Evolutionary conservation across 2,113 vertebrate genomes (phyloP).

Genomic region (Neolamprologus falcicula): DNA sequence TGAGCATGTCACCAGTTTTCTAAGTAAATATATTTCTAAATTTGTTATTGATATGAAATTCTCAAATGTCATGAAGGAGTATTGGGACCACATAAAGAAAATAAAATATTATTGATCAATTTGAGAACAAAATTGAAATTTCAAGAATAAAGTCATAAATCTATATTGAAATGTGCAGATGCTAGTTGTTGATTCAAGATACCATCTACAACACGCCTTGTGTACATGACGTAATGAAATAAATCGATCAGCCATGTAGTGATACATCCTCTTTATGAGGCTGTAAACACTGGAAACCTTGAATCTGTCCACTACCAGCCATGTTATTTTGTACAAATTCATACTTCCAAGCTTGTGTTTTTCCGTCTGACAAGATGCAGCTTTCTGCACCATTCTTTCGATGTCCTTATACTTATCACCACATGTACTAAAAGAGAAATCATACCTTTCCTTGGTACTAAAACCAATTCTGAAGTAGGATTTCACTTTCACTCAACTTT

Average conservation of each 20-base stretch:
- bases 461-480: background rate
- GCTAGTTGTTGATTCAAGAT: background rate
- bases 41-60: background rate
- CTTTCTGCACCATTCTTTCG: background rate
- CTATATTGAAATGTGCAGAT: background rate
- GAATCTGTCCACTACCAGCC: background rate
- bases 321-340: background rate
- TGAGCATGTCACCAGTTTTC: background rate
- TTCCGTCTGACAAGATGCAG: background rate
- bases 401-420: background rate
- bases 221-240: background rate
- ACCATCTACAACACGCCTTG: background rate
- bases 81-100: background rate
- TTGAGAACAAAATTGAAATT: background rate
- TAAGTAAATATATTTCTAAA: background rate
- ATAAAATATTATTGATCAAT: background rate
- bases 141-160: background rate
- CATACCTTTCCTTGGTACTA: background rate
- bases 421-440: background rate
- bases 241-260: background rate
- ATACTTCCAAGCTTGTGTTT: background rate
- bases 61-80: background rate
- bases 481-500: background rate
- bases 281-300: background rate
- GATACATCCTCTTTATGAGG: background rate